Evolutionary conservation across 2,797 vertebrate species (phyloP).

Genomic region (Salarias fasciatus): DNA sequence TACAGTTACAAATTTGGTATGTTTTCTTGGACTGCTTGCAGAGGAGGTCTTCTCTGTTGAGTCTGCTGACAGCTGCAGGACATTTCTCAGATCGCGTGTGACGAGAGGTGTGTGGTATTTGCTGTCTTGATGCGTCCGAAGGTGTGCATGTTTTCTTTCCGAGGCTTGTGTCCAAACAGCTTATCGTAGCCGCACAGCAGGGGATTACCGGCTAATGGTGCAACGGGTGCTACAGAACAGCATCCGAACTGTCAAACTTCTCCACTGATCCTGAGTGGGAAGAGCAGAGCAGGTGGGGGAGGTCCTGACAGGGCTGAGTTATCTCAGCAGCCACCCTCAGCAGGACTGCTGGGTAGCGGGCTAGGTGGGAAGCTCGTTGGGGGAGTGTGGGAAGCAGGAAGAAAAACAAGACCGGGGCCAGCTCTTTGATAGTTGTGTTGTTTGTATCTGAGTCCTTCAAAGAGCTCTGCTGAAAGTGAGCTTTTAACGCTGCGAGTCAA

Average conservation of each 20-base stretch:
- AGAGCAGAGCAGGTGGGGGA: conserved; percentile 15
- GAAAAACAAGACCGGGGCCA: conserved; percentile 24
- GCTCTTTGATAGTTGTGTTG: conserved; percentile 50
- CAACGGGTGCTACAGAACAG: conserved; percentile 22
- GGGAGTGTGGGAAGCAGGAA: conserved; percentile 21
- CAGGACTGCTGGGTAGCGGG: conserved; percentile 32
- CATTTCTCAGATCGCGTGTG: conserved; percentile 19
- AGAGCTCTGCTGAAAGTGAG: conserved; percentile 19
- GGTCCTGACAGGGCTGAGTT: conserved; percentile 35
- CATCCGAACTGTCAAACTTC: conserved; percentile 5
- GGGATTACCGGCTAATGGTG: conserved; percentile 31
- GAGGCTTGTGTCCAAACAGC: conserved; percentile 1
- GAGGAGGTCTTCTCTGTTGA: not conserved
- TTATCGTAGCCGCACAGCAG: conserved; percentile 56
- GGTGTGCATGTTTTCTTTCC: conserved; percentile 25
- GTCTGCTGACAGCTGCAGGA: conserved; percentile 42
- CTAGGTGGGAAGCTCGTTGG: conserved; percentile 24
- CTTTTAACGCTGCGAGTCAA: conserved; percentile 27
- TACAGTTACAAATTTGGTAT: not conserved
- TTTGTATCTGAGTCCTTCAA: conserved; percentile 45
- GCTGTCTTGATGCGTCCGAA: conserved; percentile 35
- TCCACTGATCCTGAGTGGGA: conserved; percentile 36
- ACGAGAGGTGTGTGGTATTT: conserved; percentile 13
- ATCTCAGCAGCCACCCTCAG: conserved; percentile 44
- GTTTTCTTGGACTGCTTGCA: not conserved